Evolutionary conservation across 2,797 vertebrate genomes (phyloP), one percentile per base, ranked within the genome.

Genomic region (Chelon auratus): DNA sequence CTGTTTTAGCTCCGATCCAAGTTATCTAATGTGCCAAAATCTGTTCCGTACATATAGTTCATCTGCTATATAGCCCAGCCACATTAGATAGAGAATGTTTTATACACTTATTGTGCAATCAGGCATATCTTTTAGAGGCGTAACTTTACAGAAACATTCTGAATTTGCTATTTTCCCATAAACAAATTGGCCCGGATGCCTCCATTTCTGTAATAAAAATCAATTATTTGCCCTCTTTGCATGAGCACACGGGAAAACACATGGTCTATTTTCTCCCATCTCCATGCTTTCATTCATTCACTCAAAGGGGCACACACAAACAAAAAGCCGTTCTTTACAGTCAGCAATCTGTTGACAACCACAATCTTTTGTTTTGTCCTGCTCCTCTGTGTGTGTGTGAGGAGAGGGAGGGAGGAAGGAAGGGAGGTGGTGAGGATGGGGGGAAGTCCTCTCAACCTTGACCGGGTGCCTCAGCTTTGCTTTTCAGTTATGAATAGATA

Each of bases 401-500:
- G 36, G 53, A 26, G 2, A 50, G 22, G 22, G 22, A 22, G 22
- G 22, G 22, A 36, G 71, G 61, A 43, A 61, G 43, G 10, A 42
- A 40, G 36, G 40, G 54, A 53, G 39, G 71, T 56, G 48, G 64
- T 39, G 10, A 42, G 36, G 37, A 50, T 45, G 37, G 68, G 62
- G 51, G 66, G 42, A 4, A 22, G 70, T 56, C 70, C 60, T 70
- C 79, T 89, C 87, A 91, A 87, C 89, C 91, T 91, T 92, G 91
- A 89, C 86, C 36, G 50, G 73, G 72, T 17, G 64, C 80, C 83
- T 81, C 81, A 12, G 66, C 22, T 24, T 69, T 43, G 78, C 83
- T 68, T 76, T 75, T 77, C 82, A 80, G 68, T 84, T 89, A 81
- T 91, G 83, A 90, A 90, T 72, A 89, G 80, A 87, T 84, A 78